These are phyloP conservation scores for Poecilia gillii DNA, from an alignment of 2,797 vertebrate genomes.

Conservation along the genomic window DNA sequence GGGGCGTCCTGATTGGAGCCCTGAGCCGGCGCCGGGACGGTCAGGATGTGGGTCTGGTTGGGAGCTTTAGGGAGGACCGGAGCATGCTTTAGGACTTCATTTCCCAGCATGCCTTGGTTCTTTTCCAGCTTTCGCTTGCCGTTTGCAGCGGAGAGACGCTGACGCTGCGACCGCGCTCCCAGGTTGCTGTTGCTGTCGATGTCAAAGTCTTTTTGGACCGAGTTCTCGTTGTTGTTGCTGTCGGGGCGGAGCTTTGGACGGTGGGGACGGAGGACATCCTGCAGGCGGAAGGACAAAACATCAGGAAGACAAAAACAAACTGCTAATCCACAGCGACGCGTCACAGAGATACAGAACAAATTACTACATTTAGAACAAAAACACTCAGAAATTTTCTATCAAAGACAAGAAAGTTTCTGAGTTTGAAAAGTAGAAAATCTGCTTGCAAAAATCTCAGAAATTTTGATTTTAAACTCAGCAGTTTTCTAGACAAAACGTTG, in stretches of 20 bases:
- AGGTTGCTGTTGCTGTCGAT: slow-evolving; percentile 95
- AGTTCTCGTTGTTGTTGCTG: slow-evolving; percentile 97
- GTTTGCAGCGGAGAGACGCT: slow-evolving; percentile 22
- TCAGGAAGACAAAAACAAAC: background rate
- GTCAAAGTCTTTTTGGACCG: slow-evolving; percentile 96
- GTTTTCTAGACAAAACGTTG: too few relatives aligned
- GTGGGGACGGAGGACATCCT: slow-evolving; percentile 88
- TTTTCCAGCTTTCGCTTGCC: slow-evolving; percentile 85
- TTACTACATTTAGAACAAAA: too few relatives aligned
- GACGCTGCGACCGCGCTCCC: slow-evolving; percentile 85
- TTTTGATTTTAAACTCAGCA: too few relatives aligned
- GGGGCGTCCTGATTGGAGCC: slow-evolving; percentile 49
- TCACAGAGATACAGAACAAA: too few relatives aligned
- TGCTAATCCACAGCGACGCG: background rate
- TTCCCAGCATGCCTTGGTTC: slow-evolving; percentile 76
- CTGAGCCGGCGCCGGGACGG: background rate
- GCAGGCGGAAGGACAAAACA: background rate
- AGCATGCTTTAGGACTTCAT: slow-evolving; percentile 76
- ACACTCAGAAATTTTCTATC: too few relatives aligned
- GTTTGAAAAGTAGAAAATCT: too few relatives aligned
- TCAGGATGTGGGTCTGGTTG: slow-evolving; percentile 41
- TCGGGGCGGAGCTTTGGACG: slow-evolving; percentile 89
- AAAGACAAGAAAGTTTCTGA: too few relatives aligned
- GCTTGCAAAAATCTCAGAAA: too few relatives aligned
- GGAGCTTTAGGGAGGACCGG: slow-evolving; percentile 32